Percentiles rank a stretch among this genome's conserved stretches.
Conservation (phyloP, 2,888 invertebrate genomes). For the Tenthredo distinguenda region DNA sequence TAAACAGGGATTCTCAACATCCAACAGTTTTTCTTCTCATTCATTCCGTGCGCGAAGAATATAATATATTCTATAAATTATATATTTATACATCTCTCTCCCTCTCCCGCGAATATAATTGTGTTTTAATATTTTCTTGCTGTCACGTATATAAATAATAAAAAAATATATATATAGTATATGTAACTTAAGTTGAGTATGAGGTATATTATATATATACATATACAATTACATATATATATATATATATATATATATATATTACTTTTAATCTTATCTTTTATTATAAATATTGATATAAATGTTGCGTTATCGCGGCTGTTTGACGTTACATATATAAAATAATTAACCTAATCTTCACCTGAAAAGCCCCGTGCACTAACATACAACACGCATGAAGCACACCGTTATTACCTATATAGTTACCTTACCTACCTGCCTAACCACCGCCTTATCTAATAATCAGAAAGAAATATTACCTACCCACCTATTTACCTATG, state of each 20-base stretch:
- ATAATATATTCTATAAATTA: too few species aligned
- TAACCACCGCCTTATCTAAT: background rate
- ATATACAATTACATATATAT: background rate
- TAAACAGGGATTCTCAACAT: background rate
- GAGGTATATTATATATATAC: background rate
- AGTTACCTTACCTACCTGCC: background rate
- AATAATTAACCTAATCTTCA: constrained; percentile 72
- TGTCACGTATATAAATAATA: background rate
- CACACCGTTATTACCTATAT: background rate
- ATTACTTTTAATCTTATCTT: constrained; percentile 72
- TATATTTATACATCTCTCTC: background rate
- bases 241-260: background rate
- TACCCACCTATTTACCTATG: background rate
- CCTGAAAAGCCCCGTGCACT: constrained; percentile 32
- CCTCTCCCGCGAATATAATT: background rate
- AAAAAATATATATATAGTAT: too few species aligned
- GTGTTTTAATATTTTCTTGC: too few species aligned
- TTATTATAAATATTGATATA: constrained; percentile 75
- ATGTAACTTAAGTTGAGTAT: background rate
- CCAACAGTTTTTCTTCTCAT: background rate
- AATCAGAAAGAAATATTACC: constrained; percentile 8
- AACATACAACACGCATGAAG: background rate
- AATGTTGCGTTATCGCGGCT: constrained; percentile 61
- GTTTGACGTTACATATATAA: constrained; percentile 64
- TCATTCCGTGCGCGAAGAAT: background rate